These are phyloP conservation scores for Drosophila simulans DNA, from an alignment of 1,140 invertebrate species.

Conservation along the genomic window DNA sequence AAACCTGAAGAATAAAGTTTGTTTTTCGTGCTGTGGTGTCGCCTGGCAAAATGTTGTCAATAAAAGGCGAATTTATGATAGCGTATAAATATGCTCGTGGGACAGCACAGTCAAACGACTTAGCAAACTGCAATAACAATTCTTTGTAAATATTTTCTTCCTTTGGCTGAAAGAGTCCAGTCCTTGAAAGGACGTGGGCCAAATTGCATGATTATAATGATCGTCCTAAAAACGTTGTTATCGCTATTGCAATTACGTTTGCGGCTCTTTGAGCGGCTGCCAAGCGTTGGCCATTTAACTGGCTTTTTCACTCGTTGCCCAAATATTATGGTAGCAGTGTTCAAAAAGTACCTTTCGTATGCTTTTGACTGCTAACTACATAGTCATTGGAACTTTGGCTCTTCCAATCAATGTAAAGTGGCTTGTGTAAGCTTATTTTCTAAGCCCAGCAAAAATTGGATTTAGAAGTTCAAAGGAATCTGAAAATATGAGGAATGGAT, in stretches of 20 bases:
- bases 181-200: constrained; percentile 30
- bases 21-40: constrained; percentile 19
- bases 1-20: background rate
- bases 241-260: constrained; percentile 45
- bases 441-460: background rate
- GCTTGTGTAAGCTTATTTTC: background rate
- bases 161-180: constrained; percentile 26
- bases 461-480: constrained; percentile 1
- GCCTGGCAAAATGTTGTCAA: constrained; percentile 43
- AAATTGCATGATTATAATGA: constrained; percentile 73
- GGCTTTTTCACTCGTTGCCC: background rate
- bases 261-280: constrained; percentile 48
- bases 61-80: constrained; percentile 66
- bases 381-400: constrained; percentile 2
- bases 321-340: constrained; percentile 12
- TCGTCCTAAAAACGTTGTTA: constrained; percentile 47
- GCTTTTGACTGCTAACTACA: background rate
- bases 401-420: background rate
- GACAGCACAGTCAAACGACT: constrained; percentile 38
- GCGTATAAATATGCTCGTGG: constrained; percentile 1
- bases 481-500: background rate
- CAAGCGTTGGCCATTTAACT: constrained; percentile 45
- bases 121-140: constrained; percentile 54
- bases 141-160: constrained; percentile 15
- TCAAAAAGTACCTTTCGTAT: constrained; percentile 15